These are phyloP conservation scores for Phoxinus dragarum DNA, from an alignment of 2,797 vertebrate genomes.

Conservation along the genomic window DNA sequence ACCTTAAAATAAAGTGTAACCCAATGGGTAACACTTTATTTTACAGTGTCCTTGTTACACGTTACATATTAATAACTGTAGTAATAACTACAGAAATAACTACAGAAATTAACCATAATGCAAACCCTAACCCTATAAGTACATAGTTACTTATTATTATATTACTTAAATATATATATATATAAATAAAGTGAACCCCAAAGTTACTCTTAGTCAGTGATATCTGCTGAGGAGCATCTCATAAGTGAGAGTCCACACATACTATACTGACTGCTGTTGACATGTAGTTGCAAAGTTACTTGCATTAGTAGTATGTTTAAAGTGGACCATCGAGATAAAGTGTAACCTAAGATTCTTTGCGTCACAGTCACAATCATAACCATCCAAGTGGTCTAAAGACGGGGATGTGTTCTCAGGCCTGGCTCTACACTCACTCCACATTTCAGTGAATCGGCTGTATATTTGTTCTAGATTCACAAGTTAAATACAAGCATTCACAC, in stretches of 20 bases:
- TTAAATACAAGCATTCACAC: conserved; percentile 63
- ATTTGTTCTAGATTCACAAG: conserved; percentile 63
- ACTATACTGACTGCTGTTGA: neutral
- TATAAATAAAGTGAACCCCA: neutral
- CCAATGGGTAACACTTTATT: too few species aligned
- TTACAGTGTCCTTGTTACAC: too few species aligned
- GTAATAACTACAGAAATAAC: too few species aligned
- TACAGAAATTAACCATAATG: too few species aligned
- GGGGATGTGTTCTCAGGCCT: neutral
- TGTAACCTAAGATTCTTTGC: neutral
- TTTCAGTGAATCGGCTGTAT: conserved; percentile 58
- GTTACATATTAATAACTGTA: too few species aligned
- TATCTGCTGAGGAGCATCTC: too few species aligned
- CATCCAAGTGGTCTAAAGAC: neutral
- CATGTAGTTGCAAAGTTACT: neutral
- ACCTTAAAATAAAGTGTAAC: too few species aligned
- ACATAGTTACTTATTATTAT: too few species aligned
- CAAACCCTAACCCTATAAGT: too few species aligned
- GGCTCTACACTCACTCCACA: conserved; percentile 29
- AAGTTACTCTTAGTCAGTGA: too few species aligned
- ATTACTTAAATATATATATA: too few species aligned
- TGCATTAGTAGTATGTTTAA: neutral
- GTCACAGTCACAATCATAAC: neutral
- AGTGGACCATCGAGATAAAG: neutral
- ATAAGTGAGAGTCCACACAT: neutral